Conservation (phyloP, 2,888 invertebrate species). For the Xanthorhoe designata region DNA sequence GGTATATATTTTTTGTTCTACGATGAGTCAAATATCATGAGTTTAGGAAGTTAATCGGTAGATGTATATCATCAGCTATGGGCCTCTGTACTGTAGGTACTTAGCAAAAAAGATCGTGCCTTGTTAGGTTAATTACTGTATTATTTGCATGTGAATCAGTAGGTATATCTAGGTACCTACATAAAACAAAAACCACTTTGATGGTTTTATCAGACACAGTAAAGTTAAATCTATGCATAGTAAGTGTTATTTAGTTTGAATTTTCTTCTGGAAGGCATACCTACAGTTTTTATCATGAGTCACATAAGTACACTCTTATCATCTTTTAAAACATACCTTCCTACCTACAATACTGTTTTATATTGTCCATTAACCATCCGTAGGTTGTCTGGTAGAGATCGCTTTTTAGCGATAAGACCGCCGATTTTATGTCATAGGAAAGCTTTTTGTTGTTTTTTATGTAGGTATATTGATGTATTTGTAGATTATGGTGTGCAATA, state of each 20-base stretch:
- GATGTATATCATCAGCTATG: constrained; percentile 14
- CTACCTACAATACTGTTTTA: too few species aligned
- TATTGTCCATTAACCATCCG: too few species aligned
- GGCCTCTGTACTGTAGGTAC: constrained; percentile 16
- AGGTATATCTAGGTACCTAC: background rate
- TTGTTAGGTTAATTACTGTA: constrained; percentile 25
- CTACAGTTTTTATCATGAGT: too few species aligned
- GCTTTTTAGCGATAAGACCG: too few species aligned
- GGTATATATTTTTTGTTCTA: constrained; percentile 4
- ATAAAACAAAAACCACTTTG: constrained; percentile 1
- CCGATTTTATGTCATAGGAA: too few species aligned
- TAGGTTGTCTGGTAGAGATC: too few species aligned
- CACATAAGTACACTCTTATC: too few species aligned
- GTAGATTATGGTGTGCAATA: too few species aligned
- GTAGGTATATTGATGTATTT: too few species aligned
- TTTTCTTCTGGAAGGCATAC: too few species aligned
- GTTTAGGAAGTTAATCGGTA: constrained; percentile 25
- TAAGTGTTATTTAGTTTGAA: background rate
- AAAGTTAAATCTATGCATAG: background rate
- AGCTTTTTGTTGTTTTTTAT: too few species aligned
- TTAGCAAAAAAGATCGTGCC: constrained; percentile 21
- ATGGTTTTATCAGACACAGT: background rate
- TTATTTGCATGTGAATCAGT: constrained; percentile 13
- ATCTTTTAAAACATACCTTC: too few species aligned
- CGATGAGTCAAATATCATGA: constrained; percentile 25